Evolutionary conservation across 2,113 vertebrate genomes (phyloP).

Genomic region (Chroicocephalus ridibundus): DNA sequence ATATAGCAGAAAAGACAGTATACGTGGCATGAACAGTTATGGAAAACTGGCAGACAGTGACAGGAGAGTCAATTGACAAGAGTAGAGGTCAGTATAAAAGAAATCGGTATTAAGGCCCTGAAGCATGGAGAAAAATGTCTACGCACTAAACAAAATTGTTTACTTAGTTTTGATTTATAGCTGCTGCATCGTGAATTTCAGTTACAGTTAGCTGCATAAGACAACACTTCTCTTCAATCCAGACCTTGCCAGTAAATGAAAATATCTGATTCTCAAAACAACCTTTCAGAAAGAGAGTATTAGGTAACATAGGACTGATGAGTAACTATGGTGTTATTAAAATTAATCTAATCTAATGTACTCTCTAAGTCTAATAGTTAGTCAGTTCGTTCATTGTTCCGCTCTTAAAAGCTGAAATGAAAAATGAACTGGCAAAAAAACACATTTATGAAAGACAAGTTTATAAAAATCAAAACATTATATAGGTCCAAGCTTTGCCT

Average conservation of each 20-base stretch:
- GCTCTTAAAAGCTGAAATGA: background rate
- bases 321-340: background rate
- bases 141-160: background rate
- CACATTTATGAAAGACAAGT: background rate
- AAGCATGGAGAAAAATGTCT: background rate
- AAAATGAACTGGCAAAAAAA: background rate
- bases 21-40: background rate
- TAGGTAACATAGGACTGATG: background rate
- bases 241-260: conserved; percentile 7
- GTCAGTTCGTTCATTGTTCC: background rate
- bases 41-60: background rate
- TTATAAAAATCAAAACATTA: background rate
- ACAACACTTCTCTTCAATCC: conserved; percentile 10
- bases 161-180: conserved; percentile 29
- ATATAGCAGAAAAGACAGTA: background rate
- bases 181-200: background rate
- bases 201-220: background rate
- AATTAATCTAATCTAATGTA: background rate
- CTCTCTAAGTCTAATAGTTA: background rate
- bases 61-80: background rate
- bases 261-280: conserved; percentile 22
- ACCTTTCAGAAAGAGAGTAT: background rate
- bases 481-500: background rate
- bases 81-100: background rate
- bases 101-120: conserved; percentile 14